Evolutionary conservation across 2,113 vertebrate genomes (phyloP).

Genomic region (Pelusios castaneus): DNA sequence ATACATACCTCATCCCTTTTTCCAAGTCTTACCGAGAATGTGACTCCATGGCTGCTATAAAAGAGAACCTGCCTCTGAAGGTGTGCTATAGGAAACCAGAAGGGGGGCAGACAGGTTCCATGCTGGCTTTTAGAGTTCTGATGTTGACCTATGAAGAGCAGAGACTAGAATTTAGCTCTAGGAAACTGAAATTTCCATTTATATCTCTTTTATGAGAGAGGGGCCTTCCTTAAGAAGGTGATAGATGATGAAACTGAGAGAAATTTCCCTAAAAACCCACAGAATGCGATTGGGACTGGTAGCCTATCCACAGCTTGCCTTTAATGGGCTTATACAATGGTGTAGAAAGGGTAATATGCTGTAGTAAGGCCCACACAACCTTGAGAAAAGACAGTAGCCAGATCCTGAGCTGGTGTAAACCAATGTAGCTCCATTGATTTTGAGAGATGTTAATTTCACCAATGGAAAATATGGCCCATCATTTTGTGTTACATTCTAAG

Average conservation of each 20-base stretch:
- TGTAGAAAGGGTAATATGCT: background rate
- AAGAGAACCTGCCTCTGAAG: background rate
- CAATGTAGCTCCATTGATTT: background rate
- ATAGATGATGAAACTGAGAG: background rate
- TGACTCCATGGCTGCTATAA: rapidly evolving
- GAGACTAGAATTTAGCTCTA: background rate
- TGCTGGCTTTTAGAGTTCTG: background rate
- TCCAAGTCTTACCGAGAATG: background rate
- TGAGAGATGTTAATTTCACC: background rate
- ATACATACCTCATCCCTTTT: background rate
- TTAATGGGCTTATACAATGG: background rate
- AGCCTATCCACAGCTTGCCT: background rate
- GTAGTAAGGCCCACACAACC: background rate
- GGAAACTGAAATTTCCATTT: background rate
- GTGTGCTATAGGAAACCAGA: background rate
- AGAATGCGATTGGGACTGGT: background rate
- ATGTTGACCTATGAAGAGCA: background rate
- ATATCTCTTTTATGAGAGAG: background rate
- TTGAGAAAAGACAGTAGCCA: background rate
- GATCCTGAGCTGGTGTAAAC: background rate
- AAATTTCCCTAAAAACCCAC: background rate
- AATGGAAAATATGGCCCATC: background rate
- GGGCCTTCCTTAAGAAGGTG: background rate
- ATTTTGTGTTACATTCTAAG: background rate
- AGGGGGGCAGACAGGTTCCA: background rate